These are phyloP conservation scores for Andricus quercusramuli DNA, from an alignment of 2,888 invertebrate genomes.

Conservation along the genomic window DNA sequence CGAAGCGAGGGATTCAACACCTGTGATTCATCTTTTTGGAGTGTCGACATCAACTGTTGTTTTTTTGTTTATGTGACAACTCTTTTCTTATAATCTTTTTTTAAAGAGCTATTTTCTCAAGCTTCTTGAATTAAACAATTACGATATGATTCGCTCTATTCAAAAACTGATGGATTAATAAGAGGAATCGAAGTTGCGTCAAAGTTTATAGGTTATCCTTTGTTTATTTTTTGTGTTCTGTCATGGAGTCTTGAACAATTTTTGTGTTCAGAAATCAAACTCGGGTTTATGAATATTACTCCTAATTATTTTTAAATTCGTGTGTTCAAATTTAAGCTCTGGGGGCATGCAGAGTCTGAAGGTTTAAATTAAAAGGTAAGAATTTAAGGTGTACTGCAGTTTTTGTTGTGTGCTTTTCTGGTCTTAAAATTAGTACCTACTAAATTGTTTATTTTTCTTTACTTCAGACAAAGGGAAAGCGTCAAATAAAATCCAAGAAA, in stretches of 20 bases:
- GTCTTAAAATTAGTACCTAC: neutral
- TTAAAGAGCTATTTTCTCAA: neutral
- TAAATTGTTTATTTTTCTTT: neutral
- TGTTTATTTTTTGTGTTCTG: slow-evolving; percentile 26
- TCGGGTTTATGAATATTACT: neutral
- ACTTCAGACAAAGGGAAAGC: neutral
- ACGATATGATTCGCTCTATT: neutral
- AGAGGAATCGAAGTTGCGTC: neutral
- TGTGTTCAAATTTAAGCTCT: neutral
- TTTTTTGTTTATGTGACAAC: slow-evolving; percentile 18
- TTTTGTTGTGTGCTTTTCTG: neutral
- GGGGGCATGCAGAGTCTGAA: neutral
- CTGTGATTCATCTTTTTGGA: slow-evolving; percentile 14
- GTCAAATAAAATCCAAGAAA: no score
- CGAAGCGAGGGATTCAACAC: neutral
- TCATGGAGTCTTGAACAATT: neutral
- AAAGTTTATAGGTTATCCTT: slow-evolving; percentile 24
- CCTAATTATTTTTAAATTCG: neutral
- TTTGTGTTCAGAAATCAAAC: neutral
- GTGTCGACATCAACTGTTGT: neutral
- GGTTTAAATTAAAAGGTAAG: neutral
- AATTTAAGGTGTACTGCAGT: neutral
- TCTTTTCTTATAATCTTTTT: neutral
- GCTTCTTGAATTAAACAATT: neutral
- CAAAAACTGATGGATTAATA: neutral